phyloP scores from a whole-genome alignment of 2,888 invertebrate species.

The Kuschelorhynchus macadamiae region DNA sequence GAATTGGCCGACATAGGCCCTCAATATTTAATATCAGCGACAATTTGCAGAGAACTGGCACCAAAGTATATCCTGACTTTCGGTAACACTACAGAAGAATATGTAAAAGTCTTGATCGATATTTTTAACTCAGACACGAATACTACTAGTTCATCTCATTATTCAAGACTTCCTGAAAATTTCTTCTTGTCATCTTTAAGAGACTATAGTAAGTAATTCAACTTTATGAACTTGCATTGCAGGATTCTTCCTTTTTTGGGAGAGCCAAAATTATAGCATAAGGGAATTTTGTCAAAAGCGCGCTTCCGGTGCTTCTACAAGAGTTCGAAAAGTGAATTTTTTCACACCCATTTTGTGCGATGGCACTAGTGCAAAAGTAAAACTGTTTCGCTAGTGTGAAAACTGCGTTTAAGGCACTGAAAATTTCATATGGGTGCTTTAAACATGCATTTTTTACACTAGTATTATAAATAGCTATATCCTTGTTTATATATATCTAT shows the following conservation, averaged over 20 bases:
- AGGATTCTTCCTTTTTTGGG: conserved; percentile 11
- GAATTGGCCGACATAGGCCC: conserved; percentile 78
- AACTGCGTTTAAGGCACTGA: too few species aligned
- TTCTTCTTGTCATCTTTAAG: conserved; percentile 73
- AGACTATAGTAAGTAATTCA: conserved; percentile 73
- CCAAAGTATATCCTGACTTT: conserved; percentile 73
- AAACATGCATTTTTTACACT: too few species aligned
- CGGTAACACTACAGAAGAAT: conserved; percentile 71
- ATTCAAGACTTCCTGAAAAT: conserved; percentile 68
- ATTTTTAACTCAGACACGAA: conserved; percentile 52
- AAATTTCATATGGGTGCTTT: too few species aligned
- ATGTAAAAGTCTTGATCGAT: conserved; percentile 65
- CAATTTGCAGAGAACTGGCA: conserved; percentile 74
- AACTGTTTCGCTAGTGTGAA: too few species aligned
- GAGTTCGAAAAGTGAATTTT: too few species aligned
- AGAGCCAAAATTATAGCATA: too few species aligned
- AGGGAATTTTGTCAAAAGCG: too few species aligned
- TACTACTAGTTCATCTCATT: conserved; percentile 53
- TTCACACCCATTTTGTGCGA: too few species aligned
- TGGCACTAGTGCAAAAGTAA: too few species aligned
- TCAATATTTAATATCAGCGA: conserved; percentile 74
- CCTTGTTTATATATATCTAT: too few species aligned
- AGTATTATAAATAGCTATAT: too few species aligned
- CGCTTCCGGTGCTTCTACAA: too few species aligned
- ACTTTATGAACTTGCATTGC: background rate